Evolutionary conservation across 2,797 vertebrate species (phyloP).

Genomic region (Acridotheres tristis): DNA sequence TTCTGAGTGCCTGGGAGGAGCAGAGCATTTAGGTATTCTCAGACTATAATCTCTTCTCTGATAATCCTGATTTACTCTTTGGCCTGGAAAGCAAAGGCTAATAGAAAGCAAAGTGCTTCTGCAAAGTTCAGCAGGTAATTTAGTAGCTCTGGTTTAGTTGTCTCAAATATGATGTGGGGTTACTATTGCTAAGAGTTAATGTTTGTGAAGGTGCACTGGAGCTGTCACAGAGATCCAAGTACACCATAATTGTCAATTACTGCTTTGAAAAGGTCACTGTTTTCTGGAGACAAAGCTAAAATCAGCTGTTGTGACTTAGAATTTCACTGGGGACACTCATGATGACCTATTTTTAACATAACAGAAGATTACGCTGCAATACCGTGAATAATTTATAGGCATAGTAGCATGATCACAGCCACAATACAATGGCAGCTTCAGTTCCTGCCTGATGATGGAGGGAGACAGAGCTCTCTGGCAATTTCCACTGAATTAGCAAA

Average conservation of each 20-base stretch:
- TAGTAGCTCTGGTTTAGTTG: background rate
- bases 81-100: constrained; percentile 25
- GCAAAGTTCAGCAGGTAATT: constrained; percentile 21
- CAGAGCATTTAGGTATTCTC: background rate
- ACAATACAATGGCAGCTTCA: constrained; percentile 47
- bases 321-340: constrained; percentile 43
- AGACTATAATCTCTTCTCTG: constrained; percentile 24
- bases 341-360: constrained; percentile 72
- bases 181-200: background rate
- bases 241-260: background rate
- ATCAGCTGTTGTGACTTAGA: constrained; percentile 23
- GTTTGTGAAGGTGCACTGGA: background rate
- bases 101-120: background rate
- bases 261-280: background rate
- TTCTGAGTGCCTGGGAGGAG: background rate
- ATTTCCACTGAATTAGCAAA: constrained; percentile 75
- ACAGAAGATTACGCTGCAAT: constrained; percentile 65
- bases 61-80: constrained; percentile 49
- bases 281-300: constrained; percentile 25
- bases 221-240: constrained; percentile 1
- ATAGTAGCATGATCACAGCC: constrained; percentile 52
- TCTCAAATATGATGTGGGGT: background rate
- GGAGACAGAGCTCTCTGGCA: constrained; percentile 55
- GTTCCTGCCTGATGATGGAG: constrained; percentile 60
- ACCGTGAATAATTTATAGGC: constrained; percentile 76